Conservation (phyloP, 2,888 invertebrate genomes). For the Cheilosia scutellata region DNA sequence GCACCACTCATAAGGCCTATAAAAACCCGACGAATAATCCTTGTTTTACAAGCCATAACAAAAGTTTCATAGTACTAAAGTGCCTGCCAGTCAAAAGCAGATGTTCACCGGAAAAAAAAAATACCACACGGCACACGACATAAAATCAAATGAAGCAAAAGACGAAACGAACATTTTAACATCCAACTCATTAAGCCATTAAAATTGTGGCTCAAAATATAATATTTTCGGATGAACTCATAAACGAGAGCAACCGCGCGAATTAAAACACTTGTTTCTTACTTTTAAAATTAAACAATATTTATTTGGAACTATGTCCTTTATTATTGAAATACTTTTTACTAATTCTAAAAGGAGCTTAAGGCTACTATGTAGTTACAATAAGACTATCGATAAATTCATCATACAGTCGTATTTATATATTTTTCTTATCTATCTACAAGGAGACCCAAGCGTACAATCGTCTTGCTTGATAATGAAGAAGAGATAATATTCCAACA, state of each 20-base stretch:
- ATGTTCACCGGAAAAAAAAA: constrained; percentile 19
- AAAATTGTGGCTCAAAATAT: constrained; percentile 54
- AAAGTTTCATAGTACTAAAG: constrained; percentile 41
- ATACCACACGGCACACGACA: neutral
- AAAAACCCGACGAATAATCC: constrained; percentile 43
- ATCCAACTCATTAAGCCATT: constrained; percentile 72
- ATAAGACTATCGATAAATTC: no score
- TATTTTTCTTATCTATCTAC: no score
- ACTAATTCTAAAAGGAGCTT: no score
- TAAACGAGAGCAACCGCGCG: constrained; percentile 26
- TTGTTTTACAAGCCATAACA: constrained; percentile 68
- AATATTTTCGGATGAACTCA: constrained; percentile 42
- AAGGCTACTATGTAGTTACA: no score
- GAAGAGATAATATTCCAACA: no score
- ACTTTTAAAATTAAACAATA: no score
- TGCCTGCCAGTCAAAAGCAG: constrained; percentile 37
- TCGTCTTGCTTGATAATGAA: no score
- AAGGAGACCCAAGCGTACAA: no score
- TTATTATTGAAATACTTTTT: no score
- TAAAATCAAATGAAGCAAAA: neutral
- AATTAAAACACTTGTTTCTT: no score
- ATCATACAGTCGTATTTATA: no score
- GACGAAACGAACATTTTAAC: constrained; percentile 30
- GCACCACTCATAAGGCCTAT: constrained; percentile 4
- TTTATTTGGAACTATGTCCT: no score